These are phyloP conservation scores for Xestia c-nigrum DNA, from an alignment of 2,888 invertebrate species.

Conservation along the genomic window DNA sequence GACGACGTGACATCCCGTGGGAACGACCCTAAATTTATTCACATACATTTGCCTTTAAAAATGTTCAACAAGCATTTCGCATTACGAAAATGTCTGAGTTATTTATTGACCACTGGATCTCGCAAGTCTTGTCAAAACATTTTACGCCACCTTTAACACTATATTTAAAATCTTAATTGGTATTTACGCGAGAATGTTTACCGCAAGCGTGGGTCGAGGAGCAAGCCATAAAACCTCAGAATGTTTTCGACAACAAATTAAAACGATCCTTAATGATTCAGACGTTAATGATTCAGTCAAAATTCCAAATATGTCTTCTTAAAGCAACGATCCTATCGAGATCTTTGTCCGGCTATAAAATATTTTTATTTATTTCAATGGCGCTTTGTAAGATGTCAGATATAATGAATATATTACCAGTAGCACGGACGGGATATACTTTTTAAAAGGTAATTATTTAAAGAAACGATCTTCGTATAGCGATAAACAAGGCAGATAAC, in stretches of 20 bases:
- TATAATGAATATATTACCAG: conserved; percentile 90
- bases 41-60: conserved; percentile 76
- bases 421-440: conserved; percentile 85
- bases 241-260: conserved; percentile 79
- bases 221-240: conserved; percentile 71
- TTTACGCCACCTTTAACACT: conserved; percentile 75
- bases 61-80: conserved; percentile 78
- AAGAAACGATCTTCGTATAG: conserved; percentile 87
- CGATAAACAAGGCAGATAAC: conserved; percentile 89
- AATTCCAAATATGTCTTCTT: conserved; percentile 79
- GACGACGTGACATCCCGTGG: conserved; percentile 79
- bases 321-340: conserved; percentile 79
- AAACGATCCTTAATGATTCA: conserved; percentile 76
- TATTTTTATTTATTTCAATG: conserved; percentile 87
- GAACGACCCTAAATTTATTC: conserved; percentile 73
- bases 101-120: conserved; percentile 74
- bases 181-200: conserved; percentile 65
- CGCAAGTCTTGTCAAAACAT: conserved; percentile 67
- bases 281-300: conserved; percentile 73
- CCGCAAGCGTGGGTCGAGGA: conserved; percentile 73
- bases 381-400: conserved; percentile 88
- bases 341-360: conserved; percentile 79
- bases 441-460: conserved; percentile 90
- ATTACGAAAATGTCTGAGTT: conserved; percentile 70
- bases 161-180: conserved; percentile 77